Evolutionary conservation across 1,140 invertebrate genomes (phyloP).

Genomic region (Eupeodes corollae): DNA sequence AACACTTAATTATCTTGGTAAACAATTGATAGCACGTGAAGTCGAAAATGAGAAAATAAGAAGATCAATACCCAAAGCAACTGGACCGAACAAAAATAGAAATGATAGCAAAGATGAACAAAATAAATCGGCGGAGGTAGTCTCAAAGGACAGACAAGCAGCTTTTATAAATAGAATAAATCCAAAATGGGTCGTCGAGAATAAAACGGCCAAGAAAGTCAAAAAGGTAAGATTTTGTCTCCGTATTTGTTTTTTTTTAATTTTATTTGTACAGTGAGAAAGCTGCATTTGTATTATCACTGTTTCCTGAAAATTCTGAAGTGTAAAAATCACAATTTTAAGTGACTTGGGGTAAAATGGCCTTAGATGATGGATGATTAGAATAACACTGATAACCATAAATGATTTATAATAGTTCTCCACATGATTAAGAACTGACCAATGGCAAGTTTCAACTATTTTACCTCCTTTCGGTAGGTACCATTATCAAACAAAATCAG

Average conservation of each 20-base stretch:
- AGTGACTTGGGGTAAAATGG: no score
- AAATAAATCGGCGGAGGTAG: not conserved
- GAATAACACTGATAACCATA: no score
- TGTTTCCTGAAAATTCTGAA: no score
- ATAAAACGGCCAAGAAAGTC: constrained; percentile 35
- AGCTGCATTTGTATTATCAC: no score
- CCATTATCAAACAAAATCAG: no score
- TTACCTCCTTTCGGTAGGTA: no score
- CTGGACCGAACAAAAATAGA: not conserved
- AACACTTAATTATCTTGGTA: constrained; percentile 48
- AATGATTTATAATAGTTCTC: no score
- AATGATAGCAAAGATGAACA: not conserved
- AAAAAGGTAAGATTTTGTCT: constrained; percentile 37
- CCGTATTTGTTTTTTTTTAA: constrained; percentile 7
- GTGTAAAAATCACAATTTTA: no score
- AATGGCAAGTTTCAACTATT: no score
- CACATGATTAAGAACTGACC: no score
- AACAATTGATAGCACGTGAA: constrained; percentile 67
- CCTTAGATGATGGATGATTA: no score
- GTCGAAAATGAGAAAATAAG: constrained; percentile 61
- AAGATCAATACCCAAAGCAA: constrained; percentile 32
- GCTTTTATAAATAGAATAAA: constrained; percentile 20
- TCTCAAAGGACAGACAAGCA: not conserved
- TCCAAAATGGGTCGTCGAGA: constrained; percentile 52
- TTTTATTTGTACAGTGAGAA: not conserved